A percentile compares a stretch with the other conserved stretches of the same genome.
Conservation (phyloP, 2,797 vertebrate species). For the Muraenolepis orangiensis region DNA sequence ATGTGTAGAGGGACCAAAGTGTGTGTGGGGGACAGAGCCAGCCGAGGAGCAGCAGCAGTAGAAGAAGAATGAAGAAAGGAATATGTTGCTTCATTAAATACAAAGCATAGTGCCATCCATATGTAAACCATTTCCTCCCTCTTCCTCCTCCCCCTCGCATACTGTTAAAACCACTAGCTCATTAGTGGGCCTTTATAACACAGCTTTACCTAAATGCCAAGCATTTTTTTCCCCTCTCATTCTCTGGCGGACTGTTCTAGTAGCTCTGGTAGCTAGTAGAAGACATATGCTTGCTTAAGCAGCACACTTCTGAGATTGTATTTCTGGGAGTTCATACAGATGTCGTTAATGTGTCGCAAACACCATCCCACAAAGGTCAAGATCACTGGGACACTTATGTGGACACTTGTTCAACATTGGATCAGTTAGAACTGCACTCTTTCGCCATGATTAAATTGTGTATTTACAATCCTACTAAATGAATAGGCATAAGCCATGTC, state of each 20-base stretch:
- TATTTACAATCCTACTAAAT: background rate
- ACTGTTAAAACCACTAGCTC: conserved; percentile 69
- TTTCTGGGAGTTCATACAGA: background rate
- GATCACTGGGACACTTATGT: background rate
- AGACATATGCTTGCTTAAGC: conserved; percentile 38
- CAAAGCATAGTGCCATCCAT: conserved; percentile 66
- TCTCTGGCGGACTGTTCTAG: conserved; percentile 44
- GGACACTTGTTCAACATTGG: background rate
- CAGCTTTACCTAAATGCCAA: conserved; percentile 70
- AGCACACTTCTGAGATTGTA: conserved; percentile 25
- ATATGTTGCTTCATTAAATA: conserved; percentile 59
- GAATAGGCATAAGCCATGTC: background rate
- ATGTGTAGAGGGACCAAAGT: background rate
- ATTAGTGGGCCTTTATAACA: conserved; percentile 77
- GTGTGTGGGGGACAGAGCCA: background rate
- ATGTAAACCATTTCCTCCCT: conserved; percentile 70
- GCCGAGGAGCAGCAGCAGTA: conserved; percentile 1
- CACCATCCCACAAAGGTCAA: background rate
- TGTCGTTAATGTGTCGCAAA: background rate
- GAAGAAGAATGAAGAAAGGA: conserved; percentile 15
- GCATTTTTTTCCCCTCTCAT: conserved; percentile 73
- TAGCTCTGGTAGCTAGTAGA: conserved; percentile 50
- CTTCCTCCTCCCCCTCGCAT: conserved; percentile 22
- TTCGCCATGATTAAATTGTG: background rate
- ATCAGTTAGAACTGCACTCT: background rate